These are phyloP conservation scores for Meliscaeva auricollis DNA, from an alignment of 2,888 invertebrate species.

Conservation along the genomic window DNA sequence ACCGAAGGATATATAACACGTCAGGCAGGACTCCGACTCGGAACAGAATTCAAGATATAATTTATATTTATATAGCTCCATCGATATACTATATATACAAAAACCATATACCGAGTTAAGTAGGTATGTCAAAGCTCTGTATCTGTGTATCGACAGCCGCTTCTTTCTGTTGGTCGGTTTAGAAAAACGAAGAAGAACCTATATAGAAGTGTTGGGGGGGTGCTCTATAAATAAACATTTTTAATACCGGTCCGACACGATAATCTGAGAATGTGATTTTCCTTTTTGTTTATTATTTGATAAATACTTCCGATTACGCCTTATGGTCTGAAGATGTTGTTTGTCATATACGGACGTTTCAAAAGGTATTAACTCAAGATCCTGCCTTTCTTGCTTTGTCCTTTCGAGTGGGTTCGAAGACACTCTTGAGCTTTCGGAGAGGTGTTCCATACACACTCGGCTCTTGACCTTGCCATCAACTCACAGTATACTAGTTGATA, in stretches of 20 bases:
- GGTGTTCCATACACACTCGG: slow-evolving; percentile 31
- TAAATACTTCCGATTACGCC: slow-evolving; percentile 48
- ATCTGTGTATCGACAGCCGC: not conserved
- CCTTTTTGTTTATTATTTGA: slow-evolving; percentile 47
- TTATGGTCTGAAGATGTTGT: slow-evolving; percentile 46
- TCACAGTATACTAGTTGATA: slow-evolving; percentile 31
- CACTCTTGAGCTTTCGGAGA: slow-evolving; percentile 27
- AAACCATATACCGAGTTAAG: no score
- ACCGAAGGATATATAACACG: slow-evolving; percentile 30
- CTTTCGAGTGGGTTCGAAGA: slow-evolving; percentile 39
- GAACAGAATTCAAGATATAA: slow-evolving; percentile 20
- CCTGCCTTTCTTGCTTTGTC: slow-evolving; percentile 41
- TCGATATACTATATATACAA: not conserved
- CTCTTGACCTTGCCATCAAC: slow-evolving; percentile 43
- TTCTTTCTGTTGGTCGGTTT: not conserved
- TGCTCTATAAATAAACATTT: slow-evolving; percentile 50
- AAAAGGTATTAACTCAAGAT: slow-evolving; percentile 47
- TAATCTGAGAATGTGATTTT: slow-evolving; percentile 46
- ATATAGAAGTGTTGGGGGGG: not conserved
- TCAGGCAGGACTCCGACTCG: not conserved
- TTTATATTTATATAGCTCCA: slow-evolving; percentile 16
- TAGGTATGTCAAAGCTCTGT: not conserved
- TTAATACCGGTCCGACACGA: slow-evolving; percentile 47
- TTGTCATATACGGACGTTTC: slow-evolving; percentile 43
- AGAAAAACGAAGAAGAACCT: not conserved